Evolutionary conservation across 2,797 vertebrate species (phyloP).

Genomic region (Gallinago solitaria): DNA sequence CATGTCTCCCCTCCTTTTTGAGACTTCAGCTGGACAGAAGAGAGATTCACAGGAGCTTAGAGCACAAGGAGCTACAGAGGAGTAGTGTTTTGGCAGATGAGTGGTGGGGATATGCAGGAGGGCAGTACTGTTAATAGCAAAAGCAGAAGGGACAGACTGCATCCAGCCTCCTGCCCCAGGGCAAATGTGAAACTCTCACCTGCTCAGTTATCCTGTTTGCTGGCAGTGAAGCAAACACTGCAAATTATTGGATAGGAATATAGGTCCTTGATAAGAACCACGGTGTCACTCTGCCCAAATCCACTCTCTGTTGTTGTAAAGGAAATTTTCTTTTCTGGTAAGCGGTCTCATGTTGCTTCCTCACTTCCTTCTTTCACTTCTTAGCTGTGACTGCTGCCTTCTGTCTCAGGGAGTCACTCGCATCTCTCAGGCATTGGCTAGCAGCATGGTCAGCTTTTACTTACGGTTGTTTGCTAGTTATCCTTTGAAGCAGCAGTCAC

Average conservation of each 20-base stretch:
- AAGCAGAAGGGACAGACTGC: neutral
- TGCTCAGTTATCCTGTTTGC: neutral
- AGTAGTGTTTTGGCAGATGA: neutral
- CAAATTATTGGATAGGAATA: neutral
- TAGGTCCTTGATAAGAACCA: neutral
- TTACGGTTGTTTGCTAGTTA: neutral
- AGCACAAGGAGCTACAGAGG: neutral
- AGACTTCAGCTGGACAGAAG: neutral
- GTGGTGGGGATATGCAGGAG: neutral
- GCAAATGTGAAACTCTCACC: neutral
- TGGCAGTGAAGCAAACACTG: neutral
- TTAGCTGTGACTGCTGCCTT: neutral
- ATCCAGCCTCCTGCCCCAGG: neutral
- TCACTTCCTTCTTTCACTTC: neutral
- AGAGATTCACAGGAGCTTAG: neutral
- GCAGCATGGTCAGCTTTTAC: neutral
- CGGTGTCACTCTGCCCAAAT: neutral
- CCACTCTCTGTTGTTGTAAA: neutral
- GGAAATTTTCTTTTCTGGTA: neutral
- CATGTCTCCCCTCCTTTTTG: neutral
- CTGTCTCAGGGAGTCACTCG: neutral
- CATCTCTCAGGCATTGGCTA: neutral
- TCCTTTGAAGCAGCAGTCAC: neutral
- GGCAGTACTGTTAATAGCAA: neutral
- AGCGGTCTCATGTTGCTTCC: neutral